phyloP scores from a whole-genome alignment of 2,888 invertebrate genomes.

The Catocala nupta region DNA sequence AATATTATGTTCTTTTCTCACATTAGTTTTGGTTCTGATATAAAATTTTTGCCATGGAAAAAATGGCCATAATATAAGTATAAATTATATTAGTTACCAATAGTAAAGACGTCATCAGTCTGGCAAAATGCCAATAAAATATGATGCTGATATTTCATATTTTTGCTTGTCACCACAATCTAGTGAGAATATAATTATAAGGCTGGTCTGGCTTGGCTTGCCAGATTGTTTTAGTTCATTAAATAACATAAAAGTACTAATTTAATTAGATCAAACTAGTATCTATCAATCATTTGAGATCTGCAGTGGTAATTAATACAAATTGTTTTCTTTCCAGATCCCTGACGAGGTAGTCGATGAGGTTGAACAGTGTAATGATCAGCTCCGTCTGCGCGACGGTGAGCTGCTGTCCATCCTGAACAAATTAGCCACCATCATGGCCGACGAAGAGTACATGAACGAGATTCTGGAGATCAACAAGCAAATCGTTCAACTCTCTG shows the following conservation, averaged over 20 bases:
- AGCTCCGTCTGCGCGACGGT: conserved; percentile 90
- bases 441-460: conserved; percentile 91
- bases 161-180: not conserved
- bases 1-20: no score
- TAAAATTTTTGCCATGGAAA: no score
- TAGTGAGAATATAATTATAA: not conserved
- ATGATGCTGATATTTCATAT: not conserved
- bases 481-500: conserved; percentile 87
- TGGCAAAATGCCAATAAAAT: conserved; percentile 27
- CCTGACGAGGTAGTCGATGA: conserved; percentile 89
- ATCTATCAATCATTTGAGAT: no score
- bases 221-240: no score
- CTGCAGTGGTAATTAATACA: no score
- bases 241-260: not conserved
- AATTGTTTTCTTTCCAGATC: conserved; percentile 77
- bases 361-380: conserved; percentile 91
- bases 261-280: no score
- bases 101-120: conserved; percentile 25
- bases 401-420: conserved; percentile 89
- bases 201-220: not conserved
- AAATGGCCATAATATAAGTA: no score
- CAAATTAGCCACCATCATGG: conserved; percentile 90
- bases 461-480: conserved; percentile 92
- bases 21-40: no score
- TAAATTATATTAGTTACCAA: not conserved